Base-by-base conservation (phyloP, 2,113 vertebrate species). In the Coryphaenoides rupestris region DNA sequence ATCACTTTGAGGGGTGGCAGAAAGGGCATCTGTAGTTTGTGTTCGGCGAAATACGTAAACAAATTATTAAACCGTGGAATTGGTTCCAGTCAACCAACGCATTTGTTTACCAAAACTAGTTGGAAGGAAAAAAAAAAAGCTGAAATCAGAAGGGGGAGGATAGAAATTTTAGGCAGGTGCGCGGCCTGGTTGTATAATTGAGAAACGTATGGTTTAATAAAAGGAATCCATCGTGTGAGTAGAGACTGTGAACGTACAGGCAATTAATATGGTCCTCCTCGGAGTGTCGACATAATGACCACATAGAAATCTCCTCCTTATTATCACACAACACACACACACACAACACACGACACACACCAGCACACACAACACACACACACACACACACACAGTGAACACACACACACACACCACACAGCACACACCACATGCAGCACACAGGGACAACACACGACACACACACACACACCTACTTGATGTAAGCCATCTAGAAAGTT, bases 211-310 rank as follows among this genome's bases (percentile, higher is more conserved):
- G 83, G 74, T 92, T 83, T 89, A 87, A 89, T 82, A 87, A 87
- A 80, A n/a, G n/a, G 90, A 83, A 91, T 89, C 68, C 80, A 85
- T 89, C 90, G n/a, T 92, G 84, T 77, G 86, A 91, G 81, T 74
- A 78, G 84, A 81, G 73, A 74, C 73, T 85, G n/a, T 77, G 81
- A n/a, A 90, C 86, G 84, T 88, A 88, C n/a, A 88, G 80, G 77
- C 81, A 85, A 85, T 85, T 84, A 89, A 90, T 89, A n/a, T 85
- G 84, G 88, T 88, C 87, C 83, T 87, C n/a, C n/a, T n/a, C n/a
- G n/a, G 86, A 87, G 88, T 87, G 86, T 90, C 88, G 86, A 87
- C 86, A 82, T 84, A 86, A 89, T 84, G 81, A n/a, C 87, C 85
- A 85, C 87, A 87, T 79, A 86, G 85, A 88, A 88, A 85, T 89